Percentiles rank a stretch among this genome's conserved stretches.
Conservation (phyloP, 2,888 invertebrate species). For the Athalia rosae region DNA sequence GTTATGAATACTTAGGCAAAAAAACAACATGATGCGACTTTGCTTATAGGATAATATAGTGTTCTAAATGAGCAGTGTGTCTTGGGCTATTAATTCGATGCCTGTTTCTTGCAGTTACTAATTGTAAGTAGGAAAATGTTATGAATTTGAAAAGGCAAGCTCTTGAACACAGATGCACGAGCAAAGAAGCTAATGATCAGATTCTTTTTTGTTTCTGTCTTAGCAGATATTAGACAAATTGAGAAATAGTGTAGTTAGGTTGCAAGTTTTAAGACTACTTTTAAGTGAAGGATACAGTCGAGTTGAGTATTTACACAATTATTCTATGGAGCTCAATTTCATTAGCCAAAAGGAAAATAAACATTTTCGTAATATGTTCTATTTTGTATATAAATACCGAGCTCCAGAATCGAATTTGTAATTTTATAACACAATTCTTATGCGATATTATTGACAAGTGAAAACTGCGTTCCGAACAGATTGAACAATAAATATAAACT, state of each 20-base stretch:
- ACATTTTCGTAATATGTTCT: neutral
- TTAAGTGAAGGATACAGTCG: slow-evolving; percentile 28
- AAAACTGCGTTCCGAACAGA: neutral
- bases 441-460: slow-evolving; percentile 4
- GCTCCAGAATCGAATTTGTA: slow-evolving; percentile 16
- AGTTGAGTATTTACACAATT: neutral
- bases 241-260: slow-evolving; percentile 28
- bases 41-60: slow-evolving; percentile 2
- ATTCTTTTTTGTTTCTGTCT: slow-evolving; percentile 16
- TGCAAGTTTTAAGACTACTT: slow-evolving; percentile 38
- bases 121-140: slow-evolving; percentile 38
- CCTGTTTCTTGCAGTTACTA: slow-evolving; percentile 26
- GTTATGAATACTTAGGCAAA: slow-evolving; percentile 8
- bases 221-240: slow-evolving; percentile 20
- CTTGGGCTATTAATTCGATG: slow-evolving; percentile 14
- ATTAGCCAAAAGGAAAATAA: neutral
- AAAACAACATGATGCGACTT: slow-evolving; percentile 1
- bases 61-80: neutral
- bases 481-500: slow-evolving; percentile 18
- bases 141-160: slow-evolving; percentile 30
- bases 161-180: slow-evolving; percentile 26
- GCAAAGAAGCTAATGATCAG: slow-evolving; percentile 16
- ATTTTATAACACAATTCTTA: slow-evolving; percentile 19
- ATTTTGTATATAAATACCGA: slow-evolving; percentile 32
- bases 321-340: slow-evolving; percentile 19